Conservation (phyloP, 2,888 invertebrate species). For the Lepidonotus clava region DNA sequence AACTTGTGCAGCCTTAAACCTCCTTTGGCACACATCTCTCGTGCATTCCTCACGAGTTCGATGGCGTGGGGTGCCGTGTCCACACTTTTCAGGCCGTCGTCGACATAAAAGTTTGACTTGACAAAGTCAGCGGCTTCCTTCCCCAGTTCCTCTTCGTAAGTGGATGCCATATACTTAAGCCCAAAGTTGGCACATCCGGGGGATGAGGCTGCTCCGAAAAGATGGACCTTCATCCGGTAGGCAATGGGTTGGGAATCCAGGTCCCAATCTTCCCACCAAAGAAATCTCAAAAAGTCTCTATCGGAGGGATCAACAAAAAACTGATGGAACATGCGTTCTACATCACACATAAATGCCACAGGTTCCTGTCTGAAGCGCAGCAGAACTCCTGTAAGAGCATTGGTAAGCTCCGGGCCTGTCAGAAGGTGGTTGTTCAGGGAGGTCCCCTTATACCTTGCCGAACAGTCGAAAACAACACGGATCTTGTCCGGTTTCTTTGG, state of each 20-base stretch:
- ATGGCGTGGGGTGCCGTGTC: constrained; percentile 31
- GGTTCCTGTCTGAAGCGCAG: constrained; percentile 58
- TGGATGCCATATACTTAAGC: constrained; percentile 15
- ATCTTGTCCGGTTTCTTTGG: constrained; percentile 57
- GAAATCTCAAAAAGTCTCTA: constrained; percentile 55
- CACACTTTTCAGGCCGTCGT: constrained; percentile 60
- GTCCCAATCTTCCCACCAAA: constrained; percentile 59
- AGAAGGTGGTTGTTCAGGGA: constrained; percentile 60
- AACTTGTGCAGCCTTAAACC: constrained; percentile 64
- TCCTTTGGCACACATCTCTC: constrained; percentile 56
- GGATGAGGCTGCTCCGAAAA: constrained; percentile 53
- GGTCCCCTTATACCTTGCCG: constrained; percentile 54
- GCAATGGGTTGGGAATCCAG: not conserved
- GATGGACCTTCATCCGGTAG: constrained; percentile 56
- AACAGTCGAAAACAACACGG: constrained; percentile 62
- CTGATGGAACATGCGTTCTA: constrained; percentile 63
- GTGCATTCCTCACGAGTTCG: constrained; percentile 48
- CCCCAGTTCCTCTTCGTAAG: constrained; percentile 30
- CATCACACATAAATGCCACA: constrained; percentile 60
- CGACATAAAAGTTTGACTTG: constrained; percentile 60
- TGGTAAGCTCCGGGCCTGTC: constrained; percentile 60
- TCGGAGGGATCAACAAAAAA: constrained; percentile 56
- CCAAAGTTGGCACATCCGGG: constrained; percentile 56
- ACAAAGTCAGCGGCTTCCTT: constrained; percentile 60
- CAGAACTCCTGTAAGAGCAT: constrained; percentile 57